Evolutionary conservation across 2,797 vertebrate genomes (phyloP).

Genomic region (Rhinella marina): DNA sequence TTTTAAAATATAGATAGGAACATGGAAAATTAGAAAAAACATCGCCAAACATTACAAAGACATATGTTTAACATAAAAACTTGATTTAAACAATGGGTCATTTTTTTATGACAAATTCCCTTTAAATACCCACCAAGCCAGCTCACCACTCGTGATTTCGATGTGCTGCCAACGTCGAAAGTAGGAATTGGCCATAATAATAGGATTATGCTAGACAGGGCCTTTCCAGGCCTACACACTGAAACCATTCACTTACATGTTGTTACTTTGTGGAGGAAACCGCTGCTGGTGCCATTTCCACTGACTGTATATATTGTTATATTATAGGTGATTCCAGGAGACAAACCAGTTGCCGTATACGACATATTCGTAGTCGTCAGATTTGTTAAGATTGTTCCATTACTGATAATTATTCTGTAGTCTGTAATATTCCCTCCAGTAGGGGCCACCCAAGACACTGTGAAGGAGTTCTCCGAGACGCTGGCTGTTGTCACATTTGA

Average conservation of each 20-base stretch:
- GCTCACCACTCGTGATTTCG: no score
- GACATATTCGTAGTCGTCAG: accelerated
- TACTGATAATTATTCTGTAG: neutral
- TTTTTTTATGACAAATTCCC: no score
- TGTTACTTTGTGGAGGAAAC: neutral
- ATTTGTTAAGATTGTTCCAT: neutral
- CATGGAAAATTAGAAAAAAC: no score
- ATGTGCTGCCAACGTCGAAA: no score
- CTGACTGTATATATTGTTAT: neutral
- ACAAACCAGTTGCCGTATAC: neutral
- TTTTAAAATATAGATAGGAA: no score
- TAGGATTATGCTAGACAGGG: neutral
- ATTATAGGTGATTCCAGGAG: neutral
- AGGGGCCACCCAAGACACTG: neutral
- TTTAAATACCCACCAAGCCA: no score
- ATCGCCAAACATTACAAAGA: no score
- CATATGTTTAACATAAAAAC: no score
- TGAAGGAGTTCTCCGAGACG: neutral
- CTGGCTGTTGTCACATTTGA: neutral
- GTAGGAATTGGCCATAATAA: no score
- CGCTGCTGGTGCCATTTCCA: neutral
- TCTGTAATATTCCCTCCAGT: neutral
- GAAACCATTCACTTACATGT: constrained; percentile 5
- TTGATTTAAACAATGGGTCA: no score
- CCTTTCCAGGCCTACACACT: neutral